A percentile compares a stretch with the other conserved stretches of the same genome.
phyloP scores from a whole-genome alignment of 2,797 vertebrate species.

The Pseudotriccus pelzelni region DNA sequence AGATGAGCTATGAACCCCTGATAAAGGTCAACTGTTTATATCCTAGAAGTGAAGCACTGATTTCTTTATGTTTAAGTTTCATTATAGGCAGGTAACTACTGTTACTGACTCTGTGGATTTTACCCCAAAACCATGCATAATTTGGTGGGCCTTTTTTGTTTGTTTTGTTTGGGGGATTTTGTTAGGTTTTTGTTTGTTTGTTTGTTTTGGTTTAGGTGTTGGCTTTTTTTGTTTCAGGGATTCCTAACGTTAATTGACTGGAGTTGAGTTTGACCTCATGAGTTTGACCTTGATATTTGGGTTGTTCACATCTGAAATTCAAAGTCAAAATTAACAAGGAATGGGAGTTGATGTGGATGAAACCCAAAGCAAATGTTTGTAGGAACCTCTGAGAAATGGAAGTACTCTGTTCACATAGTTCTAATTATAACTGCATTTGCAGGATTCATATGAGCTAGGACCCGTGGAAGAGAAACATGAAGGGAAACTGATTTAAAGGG shows the following conservation, averaged over 20 bases:
- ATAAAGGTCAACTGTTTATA: neutral
- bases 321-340: slow-evolving; percentile 63
- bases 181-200: neutral
- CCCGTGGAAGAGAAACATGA: slow-evolving; percentile 40
- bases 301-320: slow-evolving; percentile 60
- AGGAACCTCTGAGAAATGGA: slow-evolving; percentile 73
- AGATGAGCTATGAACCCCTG: neutral
- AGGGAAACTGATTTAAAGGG: slow-evolving; percentile 58
- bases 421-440: slow-evolving; percentile 69
- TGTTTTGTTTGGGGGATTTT: neutral
- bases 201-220: neutral
- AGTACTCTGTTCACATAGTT: slow-evolving; percentile 71
- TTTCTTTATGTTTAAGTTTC: neutral
- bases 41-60: neutral
- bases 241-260: neutral
- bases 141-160: fast-evolving
- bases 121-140: neutral
- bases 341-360: slow-evolving; percentile 65
- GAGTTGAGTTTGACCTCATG: neutral
- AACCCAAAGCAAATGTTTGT: slow-evolving; percentile 74
- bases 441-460: slow-evolving; percentile 57
- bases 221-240: neutral
- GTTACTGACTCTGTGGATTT: neutral
- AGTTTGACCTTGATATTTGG: neutral
- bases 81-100: neutral